Percentiles rank a stretch among this genome's conserved stretches.
phyloP scores from a whole-genome alignment of 2,888 invertebrate genomes.

The Trilocha varians region DNA sequence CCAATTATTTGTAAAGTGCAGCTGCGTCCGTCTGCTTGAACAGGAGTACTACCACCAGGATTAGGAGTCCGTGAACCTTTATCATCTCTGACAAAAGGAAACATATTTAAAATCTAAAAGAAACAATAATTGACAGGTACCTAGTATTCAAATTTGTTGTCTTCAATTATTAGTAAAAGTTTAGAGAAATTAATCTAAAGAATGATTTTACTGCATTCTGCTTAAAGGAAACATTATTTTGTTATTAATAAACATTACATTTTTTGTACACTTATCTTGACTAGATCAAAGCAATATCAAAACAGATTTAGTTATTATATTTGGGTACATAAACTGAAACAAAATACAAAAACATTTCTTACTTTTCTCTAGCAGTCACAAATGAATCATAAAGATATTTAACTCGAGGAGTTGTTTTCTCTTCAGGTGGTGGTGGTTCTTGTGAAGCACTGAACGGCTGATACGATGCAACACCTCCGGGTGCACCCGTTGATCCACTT shows the following conservation, averaged over 20 bases:
- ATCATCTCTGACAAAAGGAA: slow-evolving; percentile 36
- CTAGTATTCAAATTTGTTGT: too few relatives aligned
- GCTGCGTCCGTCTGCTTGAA: slow-evolving; percentile 25
- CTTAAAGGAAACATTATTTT: too few relatives aligned
- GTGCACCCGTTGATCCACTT: slow-evolving; percentile 73
- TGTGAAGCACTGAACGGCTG: slow-evolving; percentile 92
- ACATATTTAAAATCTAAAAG: too few relatives aligned
- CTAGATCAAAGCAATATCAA: neutral
- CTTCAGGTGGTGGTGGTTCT: slow-evolving; percentile 82
- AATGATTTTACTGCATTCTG: too few relatives aligned
- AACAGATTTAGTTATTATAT: neutral
- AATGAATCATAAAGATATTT: slow-evolving; percentile 74
- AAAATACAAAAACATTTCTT: slow-evolving; percentile 16
- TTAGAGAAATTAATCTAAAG: too few relatives aligned
- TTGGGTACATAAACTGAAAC: neutral
- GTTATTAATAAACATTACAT: too few relatives aligned
- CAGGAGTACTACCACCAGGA: slow-evolving; percentile 32
- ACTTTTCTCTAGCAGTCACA: slow-evolving; percentile 66
- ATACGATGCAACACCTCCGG: slow-evolving; percentile 85
- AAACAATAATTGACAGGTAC: too few relatives aligned
- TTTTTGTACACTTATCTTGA: too few relatives aligned
- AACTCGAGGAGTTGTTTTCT: slow-evolving; percentile 77
- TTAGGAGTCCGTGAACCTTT: slow-evolving; percentile 29
- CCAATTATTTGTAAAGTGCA: slow-evolving; percentile 49
- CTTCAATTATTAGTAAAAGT: too few relatives aligned